Base-by-base conservation (phyloP, 2,888 invertebrate species). In the Tenthredo livida region DNA sequence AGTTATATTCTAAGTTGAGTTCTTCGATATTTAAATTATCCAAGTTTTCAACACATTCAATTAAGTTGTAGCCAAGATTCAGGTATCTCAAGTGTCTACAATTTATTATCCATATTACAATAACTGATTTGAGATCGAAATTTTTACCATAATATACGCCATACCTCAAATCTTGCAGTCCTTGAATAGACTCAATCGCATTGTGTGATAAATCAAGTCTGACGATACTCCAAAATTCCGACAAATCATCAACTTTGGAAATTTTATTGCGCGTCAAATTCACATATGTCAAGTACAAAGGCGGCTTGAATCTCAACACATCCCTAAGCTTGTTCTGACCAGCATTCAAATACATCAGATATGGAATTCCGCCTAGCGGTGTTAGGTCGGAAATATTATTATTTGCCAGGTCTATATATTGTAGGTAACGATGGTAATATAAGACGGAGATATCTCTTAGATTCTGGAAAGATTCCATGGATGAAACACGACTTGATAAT, bases 131-230 rank as follows among this genome's bases (percentile, higher is more conserved):
- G 25, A 61, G 3, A 84, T 77, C 10, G 1, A 37, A 50, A 29
- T 47, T 12, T 65, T 43, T 29, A 54, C 21, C 12, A 3, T 21
- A 78, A 29, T n/a, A 70, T 12, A 29, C 7, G 17, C 7, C 37
- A 70, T 88, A 95, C 95, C 93, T 94, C 84, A 96, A 93, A 86
- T 92, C 94, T 84, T 94, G 92, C 47, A 96, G 90, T 29, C 95
- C 95, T 83, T 89, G 92, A 84, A 96, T 96, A 84, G 88, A 88
- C 87, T 94, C 94, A 84, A 96, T 95, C 78, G 94, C 93, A 90
- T 96, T 96, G 88, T 95, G 94, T 0, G 96, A 95, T 85, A 96
- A 90, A 92, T 96, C 94, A 85, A 96, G 93, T 82, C 94, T 92
- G 0, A 95, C 94, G 5, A 96, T 94, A 6, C 96, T 95, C 96